Evolutionary conservation across 2,113 vertebrate species (phyloP).

Genomic region (Dicrurus megarhynchus): DNA sequence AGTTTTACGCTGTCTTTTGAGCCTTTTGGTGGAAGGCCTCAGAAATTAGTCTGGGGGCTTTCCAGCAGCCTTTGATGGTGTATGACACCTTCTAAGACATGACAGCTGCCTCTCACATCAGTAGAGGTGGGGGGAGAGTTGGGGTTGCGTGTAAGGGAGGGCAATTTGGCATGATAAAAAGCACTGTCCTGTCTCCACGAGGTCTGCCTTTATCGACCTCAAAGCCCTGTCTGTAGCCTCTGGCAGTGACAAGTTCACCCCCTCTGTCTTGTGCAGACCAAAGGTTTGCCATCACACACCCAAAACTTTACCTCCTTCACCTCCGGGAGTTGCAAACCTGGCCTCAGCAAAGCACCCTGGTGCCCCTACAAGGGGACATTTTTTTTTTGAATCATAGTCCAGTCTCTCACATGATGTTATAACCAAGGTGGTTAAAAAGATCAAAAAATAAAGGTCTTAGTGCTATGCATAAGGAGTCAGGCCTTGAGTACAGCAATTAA

Average conservation of each 20-base stretch:
- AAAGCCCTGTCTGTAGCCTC: not conserved
- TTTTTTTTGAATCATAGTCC: not conserved
- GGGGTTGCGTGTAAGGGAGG: too few species aligned
- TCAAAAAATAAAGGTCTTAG: not conserved
- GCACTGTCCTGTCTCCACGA: not conserved
- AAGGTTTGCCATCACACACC: not conserved
- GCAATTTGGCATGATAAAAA: not conserved
- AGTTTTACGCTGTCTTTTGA: not conserved
- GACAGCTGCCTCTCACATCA: not conserved
- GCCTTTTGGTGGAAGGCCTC: not conserved
- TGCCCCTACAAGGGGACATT: not conserved
- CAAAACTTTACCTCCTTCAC: not conserved
- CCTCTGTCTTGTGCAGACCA: not conserved
- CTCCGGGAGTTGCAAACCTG: not conserved
- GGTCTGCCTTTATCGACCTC: accelerated
- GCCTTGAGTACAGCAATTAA: not conserved
- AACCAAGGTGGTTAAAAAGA: not conserved
- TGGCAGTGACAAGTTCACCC: not conserved
- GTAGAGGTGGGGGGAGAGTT: not conserved
- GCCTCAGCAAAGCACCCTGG: not conserved
- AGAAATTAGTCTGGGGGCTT: not conserved
- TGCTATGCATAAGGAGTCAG: not conserved
- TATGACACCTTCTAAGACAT: not conserved
- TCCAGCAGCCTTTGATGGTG: not conserved
- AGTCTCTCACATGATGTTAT: not conserved